These are phyloP conservation scores for Cydia amplana DNA, from an alignment of 1,140 invertebrate genomes.

Conservation along the genomic window DNA sequence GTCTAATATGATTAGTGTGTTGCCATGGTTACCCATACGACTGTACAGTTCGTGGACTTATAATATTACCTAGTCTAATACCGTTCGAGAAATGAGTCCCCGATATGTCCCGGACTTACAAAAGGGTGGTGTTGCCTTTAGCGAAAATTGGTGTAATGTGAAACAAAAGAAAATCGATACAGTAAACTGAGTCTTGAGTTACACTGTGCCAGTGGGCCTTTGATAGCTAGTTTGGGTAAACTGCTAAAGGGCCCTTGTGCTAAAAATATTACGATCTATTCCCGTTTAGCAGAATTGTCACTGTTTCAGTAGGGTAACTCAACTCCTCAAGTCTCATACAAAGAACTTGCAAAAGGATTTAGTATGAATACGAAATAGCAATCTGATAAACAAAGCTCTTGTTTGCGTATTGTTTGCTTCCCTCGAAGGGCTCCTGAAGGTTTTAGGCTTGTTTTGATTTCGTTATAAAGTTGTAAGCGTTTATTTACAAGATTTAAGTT, in stretches of 20 bases:
- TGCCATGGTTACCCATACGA: too few species aligned
- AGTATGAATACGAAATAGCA: background rate
- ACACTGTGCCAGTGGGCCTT: background rate
- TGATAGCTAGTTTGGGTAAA: background rate
- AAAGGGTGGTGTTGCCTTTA: too few species aligned
- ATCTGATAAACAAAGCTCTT: background rate
- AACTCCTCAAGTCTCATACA: background rate
- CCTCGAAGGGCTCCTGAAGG: background rate
- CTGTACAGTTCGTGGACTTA: too few species aligned
- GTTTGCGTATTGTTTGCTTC: conserved; percentile 4
- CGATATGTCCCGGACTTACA: too few species aligned
- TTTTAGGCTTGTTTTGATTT: background rate
- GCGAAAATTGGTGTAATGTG: background rate
- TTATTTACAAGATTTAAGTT: conserved; percentile 15
- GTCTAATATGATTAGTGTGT: too few species aligned
- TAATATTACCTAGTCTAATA: too few species aligned
- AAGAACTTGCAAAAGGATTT: background rate
- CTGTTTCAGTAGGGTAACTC: background rate
- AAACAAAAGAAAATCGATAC: background rate
- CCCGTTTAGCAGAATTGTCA: background rate
- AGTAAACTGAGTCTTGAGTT: background rate
- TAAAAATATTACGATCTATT: background rate
- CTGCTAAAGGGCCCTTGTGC: background rate
- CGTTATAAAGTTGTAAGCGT: conserved; percentile 2
- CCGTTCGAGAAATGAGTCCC: too few species aligned